A percentile compares a stretch with the other conserved stretches of the same genome.
phyloP scores from a whole-genome alignment of 1,140 invertebrate species.

The Caerostris darwini region DNA sequence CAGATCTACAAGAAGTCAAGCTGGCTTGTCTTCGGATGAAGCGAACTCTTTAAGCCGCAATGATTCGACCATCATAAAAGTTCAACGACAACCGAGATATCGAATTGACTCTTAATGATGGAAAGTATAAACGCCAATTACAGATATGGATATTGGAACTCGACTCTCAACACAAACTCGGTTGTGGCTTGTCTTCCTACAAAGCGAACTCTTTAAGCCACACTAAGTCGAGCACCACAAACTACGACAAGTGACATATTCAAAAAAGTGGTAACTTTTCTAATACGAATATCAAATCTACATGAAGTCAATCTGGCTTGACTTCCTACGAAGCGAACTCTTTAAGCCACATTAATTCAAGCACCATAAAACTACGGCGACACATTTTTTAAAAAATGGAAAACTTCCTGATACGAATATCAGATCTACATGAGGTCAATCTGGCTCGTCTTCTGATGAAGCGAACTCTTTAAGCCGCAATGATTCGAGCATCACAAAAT shows the following conservation, averaged over 20 bases:
- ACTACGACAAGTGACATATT: rapidly evolving
- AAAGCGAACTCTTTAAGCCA: not conserved
- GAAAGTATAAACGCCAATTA: no score
- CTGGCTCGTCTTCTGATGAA: not conserved
- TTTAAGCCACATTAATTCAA: not conserved
- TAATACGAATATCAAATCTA: not conserved
- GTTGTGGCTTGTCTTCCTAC: not conserved
- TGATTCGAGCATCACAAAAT: no score
- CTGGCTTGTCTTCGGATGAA: not conserved
- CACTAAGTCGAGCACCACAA: not conserved
- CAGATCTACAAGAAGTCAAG: not conserved
- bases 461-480: not conserved
- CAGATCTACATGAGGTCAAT: not conserved
- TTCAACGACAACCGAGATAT: no score
- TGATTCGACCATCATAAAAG: no score
- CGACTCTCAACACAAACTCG: no score
- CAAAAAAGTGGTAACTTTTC: not conserved
- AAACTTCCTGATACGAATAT: not conserved
- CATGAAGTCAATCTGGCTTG: not conserved
- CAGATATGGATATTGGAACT: not conserved
- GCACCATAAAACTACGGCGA: not conserved
- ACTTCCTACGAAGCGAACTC: not conserved
- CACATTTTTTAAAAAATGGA: not conserved
- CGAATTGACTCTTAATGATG: no score
- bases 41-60: not conserved